Evolutionary conservation across 2,113 vertebrate genomes (phyloP), one percentile per base, ranked within the genome.

Genomic region (Salvator merianae): DNA sequence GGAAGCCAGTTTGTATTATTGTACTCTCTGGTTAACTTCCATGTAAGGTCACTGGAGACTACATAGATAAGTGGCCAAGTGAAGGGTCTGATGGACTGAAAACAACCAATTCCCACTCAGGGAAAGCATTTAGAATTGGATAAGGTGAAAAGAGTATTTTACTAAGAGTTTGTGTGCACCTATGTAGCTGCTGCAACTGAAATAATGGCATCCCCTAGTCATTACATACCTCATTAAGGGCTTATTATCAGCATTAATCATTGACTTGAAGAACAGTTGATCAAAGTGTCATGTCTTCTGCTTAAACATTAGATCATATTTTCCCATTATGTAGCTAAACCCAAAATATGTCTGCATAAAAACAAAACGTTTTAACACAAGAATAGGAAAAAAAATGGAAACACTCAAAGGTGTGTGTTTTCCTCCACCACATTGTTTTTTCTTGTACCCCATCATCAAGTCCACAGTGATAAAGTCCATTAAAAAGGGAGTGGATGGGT

Each of bases 1-100:
- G 2, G 1, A 86, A 28, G 32, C 28, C 86, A 88, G 76, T 5
- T 7, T 74, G 26, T 16, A 77, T 18, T 0, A 1, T 3, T 10
- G 77, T 13, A 20, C 68, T 24, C 68, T 86, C 70, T 68, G 69
- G 68, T 85, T 55, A 86, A 81, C 75, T 86, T 81, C 28, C 59
- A 32, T 72, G 62, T 82, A 71, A 77, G n/a, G 34, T 1, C 62
- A 73, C 89, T 81, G 14, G 78, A 89, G 22, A 13, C 69, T 79
- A 10, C 53, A 2, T 10, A 83, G 43, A 82, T 2, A 88, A 85
- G 82, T 9, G 1, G 34, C 7, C 13, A 36, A 70, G 28, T 13
- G 2, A 8, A 24, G 16, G 78, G 69, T 85, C 65, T 53, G 76
- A n/a, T 32, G 30, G 24, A 89, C 72, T 50, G 20, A 71, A 85